A percentile compares a stretch with the other conserved stretches of the same genome.
These are phyloP conservation scores for Tangara arthus DNA, from an alignment of 2,797 vertebrate species.

Conservation along the genomic window DNA sequence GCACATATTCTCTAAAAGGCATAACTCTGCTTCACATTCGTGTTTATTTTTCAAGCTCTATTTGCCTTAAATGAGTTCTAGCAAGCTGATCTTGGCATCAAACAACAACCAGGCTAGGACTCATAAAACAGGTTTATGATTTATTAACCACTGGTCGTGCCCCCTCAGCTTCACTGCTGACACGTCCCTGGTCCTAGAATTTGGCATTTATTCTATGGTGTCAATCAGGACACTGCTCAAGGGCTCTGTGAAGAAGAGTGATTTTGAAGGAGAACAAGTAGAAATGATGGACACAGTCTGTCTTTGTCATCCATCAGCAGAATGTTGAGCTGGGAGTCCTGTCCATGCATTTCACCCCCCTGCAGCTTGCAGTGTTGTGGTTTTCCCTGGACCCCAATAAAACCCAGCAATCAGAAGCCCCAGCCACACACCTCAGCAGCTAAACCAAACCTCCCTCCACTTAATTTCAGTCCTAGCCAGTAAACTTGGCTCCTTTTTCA, in stretches of 20 bases:
- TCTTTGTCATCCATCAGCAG: not conserved
- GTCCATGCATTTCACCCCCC: not conserved
- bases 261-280: not conserved
- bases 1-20: accelerated
- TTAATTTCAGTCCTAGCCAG: not conserved
- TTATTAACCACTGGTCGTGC: not conserved
- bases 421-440: not conserved
- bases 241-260: not conserved
- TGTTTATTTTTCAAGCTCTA: not conserved
- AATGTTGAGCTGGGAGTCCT: not conserved
- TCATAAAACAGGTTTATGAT: not conserved
- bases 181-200: not conserved
- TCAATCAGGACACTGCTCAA: not conserved
- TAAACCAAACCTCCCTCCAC: not conserved
- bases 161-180: not conserved
- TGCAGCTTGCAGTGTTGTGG: not conserved
- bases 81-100: not conserved
- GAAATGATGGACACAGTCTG: not conserved
- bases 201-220: not conserved
- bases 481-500: not conserved
- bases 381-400: not conserved
- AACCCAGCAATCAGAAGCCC: not conserved
- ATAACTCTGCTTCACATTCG: not conserved
- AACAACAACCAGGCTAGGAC: not conserved
- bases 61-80: not conserved